Conservation (phyloP, 2,797 vertebrate genomes). For the Argya squamiceps region DNA sequence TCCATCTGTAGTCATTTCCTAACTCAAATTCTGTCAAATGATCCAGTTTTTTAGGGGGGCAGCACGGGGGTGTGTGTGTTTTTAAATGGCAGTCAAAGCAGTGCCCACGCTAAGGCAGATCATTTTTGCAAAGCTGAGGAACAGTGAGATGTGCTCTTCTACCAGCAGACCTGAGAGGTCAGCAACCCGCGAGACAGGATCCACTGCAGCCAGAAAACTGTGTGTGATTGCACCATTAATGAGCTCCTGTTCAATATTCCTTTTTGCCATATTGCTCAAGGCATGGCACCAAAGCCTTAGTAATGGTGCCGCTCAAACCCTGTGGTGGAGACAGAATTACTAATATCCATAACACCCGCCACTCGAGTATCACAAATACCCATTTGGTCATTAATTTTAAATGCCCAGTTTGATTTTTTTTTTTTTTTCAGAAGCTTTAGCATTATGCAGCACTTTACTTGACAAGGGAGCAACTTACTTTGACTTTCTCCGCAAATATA, state of each 20-base stretch:
- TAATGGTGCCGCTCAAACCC: constrained; percentile 12
- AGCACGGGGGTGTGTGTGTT: background rate
- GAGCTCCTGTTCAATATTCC: constrained; percentile 39
- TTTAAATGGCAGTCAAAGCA: background rate
- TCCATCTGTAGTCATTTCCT: constrained; percentile 22
- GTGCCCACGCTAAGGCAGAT: background rate
- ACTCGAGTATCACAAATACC: background rate
- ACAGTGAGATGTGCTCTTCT: background rate
- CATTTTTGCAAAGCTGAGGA: background rate
- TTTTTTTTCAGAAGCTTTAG: background rate
- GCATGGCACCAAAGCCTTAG: constrained; percentile 5
- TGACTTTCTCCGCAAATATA: background rate
- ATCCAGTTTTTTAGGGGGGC: background rate
- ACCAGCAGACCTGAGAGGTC: constrained; percentile 12
- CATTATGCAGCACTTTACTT: constrained; percentile 11
- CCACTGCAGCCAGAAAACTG: background rate
- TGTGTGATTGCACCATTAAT: constrained; percentile 17
- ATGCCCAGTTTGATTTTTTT: background rate
- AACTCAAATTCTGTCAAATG: background rate
- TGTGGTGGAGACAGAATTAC: constrained; percentile 28
- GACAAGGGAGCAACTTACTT: background rate
- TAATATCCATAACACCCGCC: background rate
- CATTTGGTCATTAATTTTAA: constrained; percentile 59
- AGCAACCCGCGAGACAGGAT: constrained; percentile 25
- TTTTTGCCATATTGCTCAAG: constrained; percentile 29